A percentile compares a stretch with the other conserved stretches of the same genome.
These are phyloP conservation scores for Bostrychus sinensis DNA, from an alignment of 2,113 vertebrate genomes.

Conservation along the genomic window DNA sequence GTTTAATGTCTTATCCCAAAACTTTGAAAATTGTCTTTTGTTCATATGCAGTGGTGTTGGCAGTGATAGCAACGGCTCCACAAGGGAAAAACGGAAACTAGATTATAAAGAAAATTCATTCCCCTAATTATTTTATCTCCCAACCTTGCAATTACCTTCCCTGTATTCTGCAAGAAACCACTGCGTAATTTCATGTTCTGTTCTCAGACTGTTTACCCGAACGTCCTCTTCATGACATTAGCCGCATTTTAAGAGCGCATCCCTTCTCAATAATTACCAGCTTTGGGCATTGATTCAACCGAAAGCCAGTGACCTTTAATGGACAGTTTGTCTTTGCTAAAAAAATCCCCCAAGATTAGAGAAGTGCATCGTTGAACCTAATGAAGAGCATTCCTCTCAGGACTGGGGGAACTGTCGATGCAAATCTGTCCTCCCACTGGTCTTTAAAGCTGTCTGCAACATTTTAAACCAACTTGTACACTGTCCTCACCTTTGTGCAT, in stretches of 20 bases:
- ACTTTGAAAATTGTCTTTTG: neutral
- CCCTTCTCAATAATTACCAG: slow-evolving; percentile 23
- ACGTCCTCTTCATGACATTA: slow-evolving; percentile 9
- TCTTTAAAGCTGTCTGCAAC: slow-evolving; percentile 12
- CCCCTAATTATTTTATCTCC: slow-evolving; percentile 1
- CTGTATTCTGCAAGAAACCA: slow-evolving; percentile 2
- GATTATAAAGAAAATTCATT: neutral
- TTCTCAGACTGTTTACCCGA: neutral
- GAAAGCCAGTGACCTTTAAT: slow-evolving; percentile 39
- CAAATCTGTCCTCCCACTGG: neutral
- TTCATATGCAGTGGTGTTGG: neutral
- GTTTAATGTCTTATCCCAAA: neutral
- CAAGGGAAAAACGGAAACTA: neutral
- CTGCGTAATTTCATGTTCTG: neutral
- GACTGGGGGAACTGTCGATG: neutral
- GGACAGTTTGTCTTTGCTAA: slow-evolving; percentile 6
- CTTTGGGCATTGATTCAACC: slow-evolving; percentile 26
- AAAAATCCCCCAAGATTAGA: slow-evolving; percentile 21
- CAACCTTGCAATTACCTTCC: neutral
- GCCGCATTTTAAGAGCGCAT: slow-evolving; percentile 22
- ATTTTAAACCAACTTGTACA: neutral
- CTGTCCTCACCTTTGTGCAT: neutral
- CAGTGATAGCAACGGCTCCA: neutral
- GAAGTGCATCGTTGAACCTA: slow-evolving; percentile 23
- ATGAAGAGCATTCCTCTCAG: slow-evolving; percentile 26